Conservation (phyloP, 2,888 invertebrate species). For the Synanthedon formicaeformis region DNA sequence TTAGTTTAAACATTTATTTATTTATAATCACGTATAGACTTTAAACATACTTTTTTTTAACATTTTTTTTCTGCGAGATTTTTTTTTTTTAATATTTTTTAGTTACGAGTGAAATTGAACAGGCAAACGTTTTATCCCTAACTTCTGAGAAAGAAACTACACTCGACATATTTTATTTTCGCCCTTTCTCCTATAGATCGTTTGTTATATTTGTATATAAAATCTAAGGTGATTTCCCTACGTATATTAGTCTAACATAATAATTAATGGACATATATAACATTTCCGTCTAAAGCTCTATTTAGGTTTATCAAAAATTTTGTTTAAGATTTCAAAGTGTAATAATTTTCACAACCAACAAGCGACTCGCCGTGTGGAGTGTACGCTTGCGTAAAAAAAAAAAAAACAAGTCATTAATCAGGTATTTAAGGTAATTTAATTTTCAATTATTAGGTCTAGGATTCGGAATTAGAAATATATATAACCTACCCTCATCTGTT, state of each 20-base stretch:
- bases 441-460: too few relatives aligned
- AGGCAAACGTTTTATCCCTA: conserved; percentile 13
- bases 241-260: too few relatives aligned
- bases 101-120: conserved; percentile 11
- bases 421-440: too few relatives aligned
- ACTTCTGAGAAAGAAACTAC: conserved; percentile 45
- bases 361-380: not conserved
- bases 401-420: too few relatives aligned
- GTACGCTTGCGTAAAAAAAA: too few relatives aligned
- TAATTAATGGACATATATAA: not conserved
- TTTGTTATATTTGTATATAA: too few relatives aligned
- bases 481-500: too few relatives aligned
- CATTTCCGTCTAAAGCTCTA: not conserved
- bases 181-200: too few relatives aligned
- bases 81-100: conserved; percentile 23
- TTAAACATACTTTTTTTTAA: conserved; percentile 32
- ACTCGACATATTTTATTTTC: conserved; percentile 3
- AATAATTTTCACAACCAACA: not conserved
- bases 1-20: not conserved
- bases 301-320: not conserved
- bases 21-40: not conserved
- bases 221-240: too few relatives aligned
- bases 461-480: too few relatives aligned
- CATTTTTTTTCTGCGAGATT: conserved; percentile 25
- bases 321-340: not conserved